Conservation (phyloP, 92 coral and sea anemone species). For the Paragorgia papillata region DNA sequence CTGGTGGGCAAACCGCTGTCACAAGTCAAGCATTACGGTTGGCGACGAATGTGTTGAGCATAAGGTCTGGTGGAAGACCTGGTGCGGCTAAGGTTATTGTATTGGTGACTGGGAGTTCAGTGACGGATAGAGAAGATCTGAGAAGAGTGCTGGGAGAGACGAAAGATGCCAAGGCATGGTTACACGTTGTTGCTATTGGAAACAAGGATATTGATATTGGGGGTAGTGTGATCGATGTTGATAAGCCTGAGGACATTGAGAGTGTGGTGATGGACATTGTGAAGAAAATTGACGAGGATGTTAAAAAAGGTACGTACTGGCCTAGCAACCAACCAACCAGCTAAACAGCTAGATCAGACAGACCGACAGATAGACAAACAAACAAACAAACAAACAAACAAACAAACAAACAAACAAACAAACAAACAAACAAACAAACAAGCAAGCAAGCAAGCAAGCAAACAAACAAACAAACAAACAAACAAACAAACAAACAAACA, state of each 20-base stretch:
- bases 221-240: conserved; percentile 45
- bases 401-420: too few species aligned
- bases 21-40: conserved; percentile 56
- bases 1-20: conserved; percentile 56
- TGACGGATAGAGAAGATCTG: neutral
- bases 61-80: conserved; percentile 45
- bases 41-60: conserved; percentile 52
- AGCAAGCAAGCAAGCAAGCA: neutral
- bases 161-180: neutral
- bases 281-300: conserved; percentile 13
- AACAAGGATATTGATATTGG: conserved; percentile 23
- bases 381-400: too few species aligned
- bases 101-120: conserved; percentile 57
- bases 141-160: conserved; percentile 5
- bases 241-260: conserved; percentile 36
- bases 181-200: conserved; percentile 36
- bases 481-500: too few species aligned
- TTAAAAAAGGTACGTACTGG: conserved; percentile 44
- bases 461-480: too few species aligned
- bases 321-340: neutral
- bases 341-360: too few species aligned
- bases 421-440: neutral
- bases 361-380: too few species aligned
- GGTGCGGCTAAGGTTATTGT: conserved; percentile 69
- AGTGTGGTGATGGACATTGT: conserved; percentile 31